A percentile compares a stretch with the other conserved stretches of the same genome.
Conservation (phyloP, 92 coral and sea anemone species). For the Epizoanthus illoricatus region DNA sequence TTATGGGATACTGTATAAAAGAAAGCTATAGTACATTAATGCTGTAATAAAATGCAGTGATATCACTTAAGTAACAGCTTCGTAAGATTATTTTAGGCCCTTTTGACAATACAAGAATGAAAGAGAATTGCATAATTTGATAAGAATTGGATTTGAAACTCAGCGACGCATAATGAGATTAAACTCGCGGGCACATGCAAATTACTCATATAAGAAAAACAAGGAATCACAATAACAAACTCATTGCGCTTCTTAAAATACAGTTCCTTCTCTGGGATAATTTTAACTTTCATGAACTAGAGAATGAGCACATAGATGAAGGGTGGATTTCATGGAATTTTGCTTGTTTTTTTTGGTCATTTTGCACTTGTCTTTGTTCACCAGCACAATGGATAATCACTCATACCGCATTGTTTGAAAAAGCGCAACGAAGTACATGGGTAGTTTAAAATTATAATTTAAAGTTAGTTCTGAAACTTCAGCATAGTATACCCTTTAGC, state of each 20-base stretch:
- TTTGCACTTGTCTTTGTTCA: background rate
- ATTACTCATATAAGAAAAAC: no score
- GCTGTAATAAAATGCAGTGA: background rate
- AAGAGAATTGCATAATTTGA: background rate
- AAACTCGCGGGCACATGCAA: background rate
- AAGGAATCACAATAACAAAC: background rate
- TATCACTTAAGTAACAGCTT: conserved; percentile 1
- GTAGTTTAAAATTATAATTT: background rate
- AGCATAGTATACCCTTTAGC: no score
- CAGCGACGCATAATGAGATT: background rate
- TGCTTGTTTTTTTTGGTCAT: background rate
- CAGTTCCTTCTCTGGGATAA: background rate
- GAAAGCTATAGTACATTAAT: no score
- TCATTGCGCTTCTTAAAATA: background rate
- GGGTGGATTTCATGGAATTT: background rate
- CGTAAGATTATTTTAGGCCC: background rate
- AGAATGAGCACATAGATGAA: background rate
- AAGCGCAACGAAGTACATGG: background rate
- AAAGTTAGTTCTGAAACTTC: background rate
- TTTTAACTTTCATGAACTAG: background rate
- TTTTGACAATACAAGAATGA: background rate
- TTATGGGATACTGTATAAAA: no score
- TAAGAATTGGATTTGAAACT: background rate
- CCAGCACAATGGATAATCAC: background rate
- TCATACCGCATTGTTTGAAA: background rate